Conservation (phyloP, 2,888 invertebrate species). For the Dolichomitus sp. region DNA sequence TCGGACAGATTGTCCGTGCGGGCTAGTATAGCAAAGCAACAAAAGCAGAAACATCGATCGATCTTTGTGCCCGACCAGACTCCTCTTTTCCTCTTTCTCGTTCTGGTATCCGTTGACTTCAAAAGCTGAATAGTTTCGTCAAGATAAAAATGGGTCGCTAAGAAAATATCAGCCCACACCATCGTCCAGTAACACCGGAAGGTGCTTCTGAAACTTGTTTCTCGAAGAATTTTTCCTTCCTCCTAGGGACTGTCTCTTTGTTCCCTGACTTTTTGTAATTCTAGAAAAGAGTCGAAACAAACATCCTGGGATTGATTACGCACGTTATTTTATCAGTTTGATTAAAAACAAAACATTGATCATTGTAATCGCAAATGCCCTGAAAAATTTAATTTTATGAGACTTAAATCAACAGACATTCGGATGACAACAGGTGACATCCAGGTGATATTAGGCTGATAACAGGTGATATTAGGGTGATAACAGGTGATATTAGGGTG, state of each 20-base stretch:
- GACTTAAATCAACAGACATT: too few relatives aligned
- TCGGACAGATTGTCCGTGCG: slow-evolving; percentile 27
- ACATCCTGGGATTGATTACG: not conserved
- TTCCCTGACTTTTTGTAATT: not conserved
- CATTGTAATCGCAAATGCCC: not conserved
- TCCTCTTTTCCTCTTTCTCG: not conserved
- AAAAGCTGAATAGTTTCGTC: slow-evolving; percentile 11
- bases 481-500: not conserved
- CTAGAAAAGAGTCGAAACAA: not conserved
- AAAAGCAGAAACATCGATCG: slow-evolving; percentile 34
- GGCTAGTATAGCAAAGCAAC: slow-evolving; percentile 18
- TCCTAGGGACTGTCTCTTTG: not conserved
- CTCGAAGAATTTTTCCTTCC: not conserved
- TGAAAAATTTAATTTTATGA: not conserved
- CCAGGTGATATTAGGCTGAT: not conserved
- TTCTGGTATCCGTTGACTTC: slow-evolving; percentile 24
- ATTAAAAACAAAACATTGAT: not conserved
- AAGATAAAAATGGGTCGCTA: slow-evolving; percentile 29
- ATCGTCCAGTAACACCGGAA: not conserved
- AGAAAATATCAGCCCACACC: not conserved
- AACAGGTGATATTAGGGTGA: not conserved
- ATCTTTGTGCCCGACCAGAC: slow-evolving; percentile 29
- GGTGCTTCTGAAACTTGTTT: slow-evolving; percentile 1
- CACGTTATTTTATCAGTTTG: not conserved
- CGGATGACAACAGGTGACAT: too few relatives aligned